Evolutionary conservation across 2,797 vertebrate species (phyloP), one percentile per base, ranked within the genome.

Genomic region (Sebastes trivittatus): DNA sequence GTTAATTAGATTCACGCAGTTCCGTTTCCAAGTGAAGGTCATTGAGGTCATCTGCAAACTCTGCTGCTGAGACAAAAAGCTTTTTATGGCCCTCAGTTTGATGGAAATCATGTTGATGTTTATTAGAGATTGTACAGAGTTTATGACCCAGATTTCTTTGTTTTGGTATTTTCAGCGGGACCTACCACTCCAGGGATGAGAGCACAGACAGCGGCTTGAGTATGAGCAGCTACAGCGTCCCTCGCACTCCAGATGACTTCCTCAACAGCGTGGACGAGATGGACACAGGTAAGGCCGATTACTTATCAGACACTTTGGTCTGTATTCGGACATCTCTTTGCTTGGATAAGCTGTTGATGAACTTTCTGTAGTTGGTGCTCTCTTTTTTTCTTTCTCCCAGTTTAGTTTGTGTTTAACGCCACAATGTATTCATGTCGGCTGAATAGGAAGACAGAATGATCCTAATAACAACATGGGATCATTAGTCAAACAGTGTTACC

Each of bases 191-290:
- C 92, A 96, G 98, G 88, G 98, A 99, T 13, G 98, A 99, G 94
- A 99, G 98, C 91, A 99, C 98, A 14, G 98, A 99, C 89, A 99
- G 98, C 5, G 98, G 98, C 56, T 94, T 99, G 77, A 98, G 98
- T 93, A 99, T 99, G 98, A 98, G 98, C 96, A 99, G 98, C 94
- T 99, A 99, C 90, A 99, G 98, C 61, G 98, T 99, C 77, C 98
- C 98, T 58, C 97, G 98, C 88, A 99, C 98, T 68, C 98, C 98
- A 1, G 98, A 99, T 63, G 98, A 99, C 94, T 99, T 99, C 95
- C 95, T 99, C 82, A 99, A 99, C 96, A 99, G 98, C 8, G 98
- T 99, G 80, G 98, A 99, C 55, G 98, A 99, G 92, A 99, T 99
- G 98, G 98, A 99, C 90, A 99, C 98, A 95, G 98, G 98, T 98